Base-by-base conservation (phyloP, 2,797 vertebrate genomes). In the Halcyon leucocephala region DNA sequence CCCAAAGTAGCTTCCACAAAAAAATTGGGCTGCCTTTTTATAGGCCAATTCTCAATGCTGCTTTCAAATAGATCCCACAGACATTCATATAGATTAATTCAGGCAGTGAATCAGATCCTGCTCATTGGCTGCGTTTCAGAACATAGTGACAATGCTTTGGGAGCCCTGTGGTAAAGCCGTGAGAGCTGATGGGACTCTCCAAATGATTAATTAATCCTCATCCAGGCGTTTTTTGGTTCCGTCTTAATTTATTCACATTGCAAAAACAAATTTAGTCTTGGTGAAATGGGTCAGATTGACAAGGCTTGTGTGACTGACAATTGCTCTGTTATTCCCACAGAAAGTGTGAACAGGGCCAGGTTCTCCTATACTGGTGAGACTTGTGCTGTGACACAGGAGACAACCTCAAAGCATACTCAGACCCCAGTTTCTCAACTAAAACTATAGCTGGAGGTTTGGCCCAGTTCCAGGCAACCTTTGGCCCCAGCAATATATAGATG, bases 131-230 rank as follows among this genome's bases (percentile, higher is more conserved):
- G 97, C 96, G 87, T 96, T 96, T 98, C 93, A 95, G 96, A 88
- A 95, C 22, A 37, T 20, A 96, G 89, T 77, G 84, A 82, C 4
- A 24, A 94, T 89, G 90, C 29, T 25, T 89, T 14, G 37, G 39
- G 82, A 96, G 90, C 60, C 87, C 82, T 4, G 4, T 10, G 9
- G n/a, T 72, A 74, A 76, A 88, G 87, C 54, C 41, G 48, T 49
- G 71, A 44, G 93, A 93, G 78, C 67, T 86, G 91, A 52, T 57
- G 80, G 83, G 81, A 86, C 76, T 74, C 70, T 41, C 86, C 66
- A 66, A 93, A 97, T 96, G 95, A 97, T 97, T 97, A 97, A 97
- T 97, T 97, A 97, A 97, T 96, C 93, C 65, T 96, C 65, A 88
- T 51, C 31, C 64, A 85, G 78, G 61, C 85, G 79, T 86, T 93